Percentiles rank a stretch among this genome's conserved stretches.
Conservation (phyloP, 2,113 vertebrate species). For the Cacatua alba region DNA sequence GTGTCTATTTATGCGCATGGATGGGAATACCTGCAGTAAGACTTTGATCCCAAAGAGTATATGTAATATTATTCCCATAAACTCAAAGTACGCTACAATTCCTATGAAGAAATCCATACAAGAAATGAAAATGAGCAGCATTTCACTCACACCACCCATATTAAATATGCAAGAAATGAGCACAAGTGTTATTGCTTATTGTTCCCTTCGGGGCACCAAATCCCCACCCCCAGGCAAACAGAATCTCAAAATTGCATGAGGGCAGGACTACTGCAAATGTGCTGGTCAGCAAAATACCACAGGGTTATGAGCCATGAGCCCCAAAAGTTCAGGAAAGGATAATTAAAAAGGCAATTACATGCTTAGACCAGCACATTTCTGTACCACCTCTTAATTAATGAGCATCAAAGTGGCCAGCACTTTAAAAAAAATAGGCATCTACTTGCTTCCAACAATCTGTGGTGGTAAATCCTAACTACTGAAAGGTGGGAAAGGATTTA, state of each 20-base stretch:
- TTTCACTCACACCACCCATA: background rate
- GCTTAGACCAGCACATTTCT: background rate
- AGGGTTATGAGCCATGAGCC: background rate
- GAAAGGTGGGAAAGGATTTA: background rate
- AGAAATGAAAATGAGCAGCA: background rate
- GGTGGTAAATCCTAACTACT: background rate
- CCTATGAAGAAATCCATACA: background rate
- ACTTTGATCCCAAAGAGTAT: background rate
- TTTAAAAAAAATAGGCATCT: background rate
- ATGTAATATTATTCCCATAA: background rate
- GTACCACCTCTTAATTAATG: background rate
- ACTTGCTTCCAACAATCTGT: background rate
- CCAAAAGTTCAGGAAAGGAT: background rate
- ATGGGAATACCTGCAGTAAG: background rate
- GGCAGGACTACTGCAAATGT: background rate
- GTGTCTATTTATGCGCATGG: background rate
- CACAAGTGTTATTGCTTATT: background rate
- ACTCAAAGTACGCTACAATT: background rate
- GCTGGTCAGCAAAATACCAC: background rate
- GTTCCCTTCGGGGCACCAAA: background rate
- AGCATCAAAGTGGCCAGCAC: background rate
- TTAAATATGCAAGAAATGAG: background rate
- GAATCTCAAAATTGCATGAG: rapidly evolving
- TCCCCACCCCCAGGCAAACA: background rate
- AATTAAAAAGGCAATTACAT: background rate